Base-by-base conservation (phyloP, 2,797 vertebrate species). In the Siniperca scherzeri region DNA sequence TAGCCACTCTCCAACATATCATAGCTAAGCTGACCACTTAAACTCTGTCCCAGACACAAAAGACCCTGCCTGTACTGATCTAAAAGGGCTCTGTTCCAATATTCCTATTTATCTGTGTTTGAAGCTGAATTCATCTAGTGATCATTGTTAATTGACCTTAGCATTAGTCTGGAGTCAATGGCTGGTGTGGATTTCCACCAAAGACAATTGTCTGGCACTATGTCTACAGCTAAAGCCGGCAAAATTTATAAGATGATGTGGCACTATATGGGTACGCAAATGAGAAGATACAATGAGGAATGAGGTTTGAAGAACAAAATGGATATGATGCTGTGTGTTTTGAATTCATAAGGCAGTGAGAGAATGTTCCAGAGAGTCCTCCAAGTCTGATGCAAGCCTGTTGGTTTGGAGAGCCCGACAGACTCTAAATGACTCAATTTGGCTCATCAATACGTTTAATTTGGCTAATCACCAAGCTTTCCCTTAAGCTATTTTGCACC, bases 41-140 rank as follows among this genome's bases (percentile, higher is more conserved):
- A 88, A 93, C 79, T 65, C 70, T 73, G 77, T 82, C 81, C 87
- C 81, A 83, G 84, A 91, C 87, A 85, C 78, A 79, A 92, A 91
- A 84, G 72, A 71, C 84, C 65, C 67, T 19, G 66, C 53, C 62
- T 33, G 46, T 17, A 33, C 70, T 48, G 25, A 80, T 85, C 79
- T 81, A 56, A 87, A 70, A 72, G 59, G 77, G 72, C 74, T 70
- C 53, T n/a, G n/a, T 70, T 85, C 68, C 80, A 82, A 84, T 88
- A 30, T 30, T 30, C 30, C 30, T 89, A 81, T 88, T 74, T 84
- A 73, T 89, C 82, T 78, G 16, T 72, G 80, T 91, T 91, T 89
- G 80, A 89, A 88, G 89, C 70, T 70, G 74, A 87, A 83, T 87
- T 88, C 89, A 90, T 84, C 81, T 55, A 42, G 71, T 59, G 38